phyloP scores from a whole-genome alignment of 2,888 invertebrate species.

The Drosophila paramelanica region DNA sequence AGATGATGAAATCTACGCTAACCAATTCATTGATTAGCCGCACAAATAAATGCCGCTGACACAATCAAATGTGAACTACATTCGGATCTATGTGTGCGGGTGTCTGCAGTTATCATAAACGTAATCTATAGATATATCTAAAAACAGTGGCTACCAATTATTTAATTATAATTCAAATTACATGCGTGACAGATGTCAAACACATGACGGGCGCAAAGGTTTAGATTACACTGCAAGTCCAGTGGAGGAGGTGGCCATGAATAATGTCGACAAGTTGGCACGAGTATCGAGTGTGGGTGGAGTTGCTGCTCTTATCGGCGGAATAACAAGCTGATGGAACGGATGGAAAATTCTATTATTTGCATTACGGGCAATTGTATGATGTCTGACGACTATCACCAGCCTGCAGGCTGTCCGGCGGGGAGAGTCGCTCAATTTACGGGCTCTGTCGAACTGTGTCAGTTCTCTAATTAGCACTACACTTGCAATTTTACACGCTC shows the following conservation, averaged over 20 bases:
- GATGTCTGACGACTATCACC: slow-evolving; percentile 15
- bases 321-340: slow-evolving; percentile 13
- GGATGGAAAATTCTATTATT: slow-evolving; percentile 58
- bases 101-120: slow-evolving; percentile 3
- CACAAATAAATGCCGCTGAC: slow-evolving; percentile 11
- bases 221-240: slow-evolving; percentile 47
- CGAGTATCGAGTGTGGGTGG: slow-evolving; percentile 24
- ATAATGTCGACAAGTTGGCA: background rate
- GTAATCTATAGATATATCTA: background rate
- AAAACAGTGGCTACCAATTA: slow-evolving; percentile 37
- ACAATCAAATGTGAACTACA: slow-evolving; percentile 1
- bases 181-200: slow-evolving; percentile 74
- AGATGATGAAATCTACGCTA: slow-evolving; percentile 10
- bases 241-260: background rate
- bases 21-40: slow-evolving; percentile 37
- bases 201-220: slow-evolving; percentile 31
- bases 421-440: slow-evolving; percentile 21
- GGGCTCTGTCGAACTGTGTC: slow-evolving; percentile 40
- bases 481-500: slow-evolving; percentile 39
- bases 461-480: slow-evolving; percentile 66
- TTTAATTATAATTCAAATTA: slow-evolving; percentile 73
- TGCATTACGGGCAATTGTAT: slow-evolving; percentile 59
- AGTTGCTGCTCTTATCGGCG: slow-evolving; percentile 29
- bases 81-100: background rate
- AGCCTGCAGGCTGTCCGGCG: background rate